A percentile compares a stretch with the other conserved stretches of the same genome.
These are phyloP conservation scores for Rhopalosiphum nymphaeae DNA, from an alignment of 2,888 invertebrate species.

Conservation along the genomic window DNA sequence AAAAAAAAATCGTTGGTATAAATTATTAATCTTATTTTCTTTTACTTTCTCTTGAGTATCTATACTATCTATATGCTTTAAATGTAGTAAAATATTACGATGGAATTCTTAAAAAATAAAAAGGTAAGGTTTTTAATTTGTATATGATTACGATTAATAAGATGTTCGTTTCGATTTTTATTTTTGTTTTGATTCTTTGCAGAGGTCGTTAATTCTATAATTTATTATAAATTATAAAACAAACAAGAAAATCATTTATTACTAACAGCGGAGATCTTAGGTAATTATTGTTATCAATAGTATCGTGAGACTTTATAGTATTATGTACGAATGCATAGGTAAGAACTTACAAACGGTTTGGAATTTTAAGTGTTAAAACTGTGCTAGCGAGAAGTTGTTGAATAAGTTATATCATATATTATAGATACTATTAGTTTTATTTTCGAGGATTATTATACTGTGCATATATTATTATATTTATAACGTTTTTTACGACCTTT, in stretches of 20 bases:
- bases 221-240: conserved; percentile 26
- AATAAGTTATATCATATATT: not conserved
- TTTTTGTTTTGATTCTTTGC: not conserved
- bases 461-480: not conserved
- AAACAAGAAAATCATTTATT: not conserved
- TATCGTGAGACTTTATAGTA: not conserved
- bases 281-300: not conserved
- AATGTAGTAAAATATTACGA: not conserved
- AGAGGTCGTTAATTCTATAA: not conserved
- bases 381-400: not conserved
- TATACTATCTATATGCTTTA: not conserved
- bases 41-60: not conserved
- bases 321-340: not conserved
- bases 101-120: not conserved
- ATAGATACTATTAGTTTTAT: not conserved
- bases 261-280: not conserved
- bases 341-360: not conserved
- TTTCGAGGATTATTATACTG: not conserved
- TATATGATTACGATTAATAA: not conserved
- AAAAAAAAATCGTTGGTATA: not conserved
- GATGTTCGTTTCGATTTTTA: not conserved
- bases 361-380: not conserved
- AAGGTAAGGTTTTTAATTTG: not conserved
- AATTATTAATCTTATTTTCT: not conserved
- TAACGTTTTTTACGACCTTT: not conserved